A percentile compares a stretch with the other conserved stretches of the same genome.
Evolutionary conservation across 2,888 invertebrate species (phyloP).

Genomic region (Tanaodytes sp.): DNA sequence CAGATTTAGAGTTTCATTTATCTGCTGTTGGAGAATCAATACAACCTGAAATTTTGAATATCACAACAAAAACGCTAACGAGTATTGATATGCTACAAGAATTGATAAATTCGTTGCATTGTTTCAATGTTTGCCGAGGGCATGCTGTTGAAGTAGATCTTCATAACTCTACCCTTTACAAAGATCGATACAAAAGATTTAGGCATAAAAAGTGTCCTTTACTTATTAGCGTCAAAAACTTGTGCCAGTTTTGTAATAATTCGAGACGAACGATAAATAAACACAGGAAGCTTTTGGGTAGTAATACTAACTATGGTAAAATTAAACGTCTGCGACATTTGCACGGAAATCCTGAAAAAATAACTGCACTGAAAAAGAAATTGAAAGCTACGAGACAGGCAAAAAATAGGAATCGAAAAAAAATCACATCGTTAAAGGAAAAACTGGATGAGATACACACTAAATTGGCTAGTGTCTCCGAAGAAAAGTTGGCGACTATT

Average conservation of each 20-base stretch:
- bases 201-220: slow-evolving; percentile 17
- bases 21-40: slow-evolving; percentile 9
- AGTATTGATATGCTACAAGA: not conserved
- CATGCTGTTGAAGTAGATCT: not conserved
- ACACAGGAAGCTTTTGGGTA: not conserved
- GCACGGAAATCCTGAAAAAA: too few relatives aligned
- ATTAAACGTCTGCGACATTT: too few relatives aligned
- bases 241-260: slow-evolving; percentile 14
- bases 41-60: too few relatives aligned
- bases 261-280: not conserved
- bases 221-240: not conserved
- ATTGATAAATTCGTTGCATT: not conserved
- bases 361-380: not conserved
- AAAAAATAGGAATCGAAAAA: not conserved
- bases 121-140: slow-evolving; percentile 6
- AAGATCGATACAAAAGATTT: slow-evolving; percentile 1
- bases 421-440: not conserved
- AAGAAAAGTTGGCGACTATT: not conserved
- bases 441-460: not conserved
- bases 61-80: not conserved
- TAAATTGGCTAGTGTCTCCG: not conserved
- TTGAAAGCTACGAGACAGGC: not conserved
- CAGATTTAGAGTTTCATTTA: slow-evolving; percentile 17
- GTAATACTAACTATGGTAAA: not conserved
- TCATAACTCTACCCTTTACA: not conserved